These are phyloP conservation scores for Aviceda subcristata DNA, from an alignment of 2,113 vertebrate species.

Conservation along the genomic window DNA sequence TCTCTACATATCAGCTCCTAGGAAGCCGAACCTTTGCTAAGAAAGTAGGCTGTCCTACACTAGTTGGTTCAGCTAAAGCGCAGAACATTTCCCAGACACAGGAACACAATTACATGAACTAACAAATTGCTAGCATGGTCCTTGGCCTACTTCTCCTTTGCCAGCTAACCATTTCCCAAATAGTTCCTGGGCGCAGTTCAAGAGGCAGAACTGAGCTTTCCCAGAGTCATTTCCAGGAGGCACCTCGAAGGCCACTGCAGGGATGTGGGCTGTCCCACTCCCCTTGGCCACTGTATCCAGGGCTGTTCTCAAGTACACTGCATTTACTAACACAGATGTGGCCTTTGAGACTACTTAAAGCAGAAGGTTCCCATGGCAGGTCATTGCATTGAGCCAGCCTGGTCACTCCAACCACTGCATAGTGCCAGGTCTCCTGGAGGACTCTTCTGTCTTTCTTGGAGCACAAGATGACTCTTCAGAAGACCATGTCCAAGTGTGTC, in stretches of 20 bases:
- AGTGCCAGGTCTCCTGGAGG: neutral
- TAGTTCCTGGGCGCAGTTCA: neutral
- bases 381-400: neutral
- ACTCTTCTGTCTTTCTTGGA: neutral
- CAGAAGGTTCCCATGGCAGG: neutral
- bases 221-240: neutral
- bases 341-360: neutral
- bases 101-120: neutral
- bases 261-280: neutral
- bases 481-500: neutral
- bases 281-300: rapidly evolving
- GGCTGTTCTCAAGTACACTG: neutral
- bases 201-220: neutral
- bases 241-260: rapidly evolving
- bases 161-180: neutral
- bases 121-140: neutral
- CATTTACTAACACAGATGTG: neutral
- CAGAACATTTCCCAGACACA: neutral
- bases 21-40: neutral
- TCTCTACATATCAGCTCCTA: neutral
- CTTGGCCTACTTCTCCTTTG: neutral
- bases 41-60: neutral
- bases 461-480: neutral
- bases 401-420: rapidly evolving
- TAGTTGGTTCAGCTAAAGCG: neutral